Percentiles rank a stretch among this genome's conserved stretches.
phyloP scores from a whole-genome alignment of 2,888 invertebrate species.

The Nomada ferruginata region DNA sequence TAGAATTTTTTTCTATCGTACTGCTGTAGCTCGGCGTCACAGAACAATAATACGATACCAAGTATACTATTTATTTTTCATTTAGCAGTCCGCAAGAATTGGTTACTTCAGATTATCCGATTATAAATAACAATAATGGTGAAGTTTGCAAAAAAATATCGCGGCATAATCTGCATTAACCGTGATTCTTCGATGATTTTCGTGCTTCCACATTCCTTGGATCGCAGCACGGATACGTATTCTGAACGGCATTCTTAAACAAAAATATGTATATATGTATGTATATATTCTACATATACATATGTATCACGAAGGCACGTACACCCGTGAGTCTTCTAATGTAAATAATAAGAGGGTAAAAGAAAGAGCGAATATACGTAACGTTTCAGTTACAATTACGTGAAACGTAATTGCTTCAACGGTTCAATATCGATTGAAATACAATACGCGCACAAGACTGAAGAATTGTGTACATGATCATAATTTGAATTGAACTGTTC shows the following conservation, averaged over 20 bases:
- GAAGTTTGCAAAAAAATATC: background rate
- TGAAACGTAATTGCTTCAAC: slow-evolving; percentile 62
- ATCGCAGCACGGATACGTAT: slow-evolving; percentile 38
- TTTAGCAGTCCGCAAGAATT: slow-evolving; percentile 8
- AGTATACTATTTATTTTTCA: slow-evolving; percentile 48
- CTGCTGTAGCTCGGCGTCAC: slow-evolving; percentile 33
- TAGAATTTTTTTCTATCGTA: slow-evolving; percentile 41
- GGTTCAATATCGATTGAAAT: slow-evolving; percentile 46
- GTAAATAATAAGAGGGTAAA: slow-evolving; percentile 49
- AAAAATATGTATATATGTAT: background rate
- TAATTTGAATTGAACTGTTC: slow-evolving; percentile 40
- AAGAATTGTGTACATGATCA: slow-evolving; percentile 48
- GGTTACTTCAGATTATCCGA: slow-evolving; percentile 46
- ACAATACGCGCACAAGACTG: slow-evolving; percentile 66
- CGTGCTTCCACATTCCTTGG: slow-evolving; percentile 57
- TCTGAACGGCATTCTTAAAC: slow-evolving; percentile 38
- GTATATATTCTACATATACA: slow-evolving; percentile 8
- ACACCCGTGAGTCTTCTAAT: slow-evolving; percentile 57
- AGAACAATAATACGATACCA: slow-evolving; percentile 32
- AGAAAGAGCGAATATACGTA: slow-evolving; percentile 33
- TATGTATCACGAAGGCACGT: slow-evolving; percentile 49
- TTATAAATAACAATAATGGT: slow-evolving; percentile 1
- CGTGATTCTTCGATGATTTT: slow-evolving; percentile 41
- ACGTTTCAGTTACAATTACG: slow-evolving; percentile 58
- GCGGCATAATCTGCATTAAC: slow-evolving; percentile 56